phyloP scores from a whole-genome alignment of 2,113 vertebrate genomes.

The Lepisosteus oculatus region DNA sequence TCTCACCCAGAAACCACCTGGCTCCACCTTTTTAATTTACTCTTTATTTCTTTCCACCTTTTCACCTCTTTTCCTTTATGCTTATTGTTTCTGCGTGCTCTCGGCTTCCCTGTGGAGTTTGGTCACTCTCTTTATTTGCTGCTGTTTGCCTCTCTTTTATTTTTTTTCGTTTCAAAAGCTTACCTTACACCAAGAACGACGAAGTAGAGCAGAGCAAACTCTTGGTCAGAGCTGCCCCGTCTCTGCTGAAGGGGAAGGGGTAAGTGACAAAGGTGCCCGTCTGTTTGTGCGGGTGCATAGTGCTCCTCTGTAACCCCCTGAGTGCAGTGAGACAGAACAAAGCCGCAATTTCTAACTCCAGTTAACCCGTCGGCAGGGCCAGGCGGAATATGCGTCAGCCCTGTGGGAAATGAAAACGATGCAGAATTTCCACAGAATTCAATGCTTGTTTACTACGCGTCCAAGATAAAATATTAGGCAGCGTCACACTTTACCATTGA shows the following conservation, averaged over 20 bases:
- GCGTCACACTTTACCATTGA: too few relatives aligned
- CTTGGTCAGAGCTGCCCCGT: slow-evolving; percentile 80
- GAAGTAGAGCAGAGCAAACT: slow-evolving; percentile 82
- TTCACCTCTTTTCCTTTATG: not conserved
- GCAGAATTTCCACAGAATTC: too few relatives aligned
- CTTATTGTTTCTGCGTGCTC: slow-evolving; percentile 12
- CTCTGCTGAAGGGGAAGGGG: slow-evolving; percentile 93
- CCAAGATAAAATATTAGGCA: too few relatives aligned
- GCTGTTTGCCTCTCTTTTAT: slow-evolving; percentile 29
- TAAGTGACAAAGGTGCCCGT: slow-evolving; percentile 72
- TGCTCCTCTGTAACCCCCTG: too few relatives aligned
- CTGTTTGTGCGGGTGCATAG: slow-evolving; percentile 7
- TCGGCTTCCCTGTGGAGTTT: slow-evolving; percentile 23
- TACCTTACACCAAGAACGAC: slow-evolving; percentile 75
- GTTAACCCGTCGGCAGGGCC: too few relatives aligned
- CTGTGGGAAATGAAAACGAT: too few relatives aligned
- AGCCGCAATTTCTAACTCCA: too few relatives aligned
- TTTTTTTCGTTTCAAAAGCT: slow-evolving; percentile 76
- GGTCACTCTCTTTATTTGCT: slow-evolving; percentile 66
- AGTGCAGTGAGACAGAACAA: too few relatives aligned
- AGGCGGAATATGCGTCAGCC: too few relatives aligned
- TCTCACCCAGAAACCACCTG: too few relatives aligned
- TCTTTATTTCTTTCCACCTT: not conserved
- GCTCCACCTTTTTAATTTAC: not conserved
- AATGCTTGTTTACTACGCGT: too few relatives aligned